Percentiles rank a stretch among this genome's conserved stretches.
These are phyloP conservation scores for Xestia rhomboidea DNA, from an alignment of 2,888 invertebrate species.

Conservation along the genomic window DNA sequence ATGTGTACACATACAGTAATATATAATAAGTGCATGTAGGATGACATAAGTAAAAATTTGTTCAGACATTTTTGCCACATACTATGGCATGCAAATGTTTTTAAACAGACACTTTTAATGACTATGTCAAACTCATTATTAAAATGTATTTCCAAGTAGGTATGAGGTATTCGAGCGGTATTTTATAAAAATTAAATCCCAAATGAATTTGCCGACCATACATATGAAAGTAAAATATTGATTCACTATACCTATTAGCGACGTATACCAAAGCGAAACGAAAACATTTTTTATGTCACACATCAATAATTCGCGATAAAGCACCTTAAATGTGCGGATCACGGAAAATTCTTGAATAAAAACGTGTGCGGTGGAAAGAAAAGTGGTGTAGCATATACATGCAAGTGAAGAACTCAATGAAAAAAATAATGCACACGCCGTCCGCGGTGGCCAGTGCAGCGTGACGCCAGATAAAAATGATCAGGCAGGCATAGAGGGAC, in stretches of 20 bases:
- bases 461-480: slow-evolving; percentile 89
- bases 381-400: slow-evolving; percentile 80
- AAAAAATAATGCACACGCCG: slow-evolving; percentile 83
- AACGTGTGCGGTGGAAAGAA: slow-evolving; percentile 78
- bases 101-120: background rate
- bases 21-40: too few relatives aligned
- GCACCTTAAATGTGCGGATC: slow-evolving; percentile 75
- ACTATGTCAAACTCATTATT: fast-evolving
- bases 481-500: slow-evolving; percentile 80
- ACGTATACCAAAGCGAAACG: slow-evolving; percentile 71
- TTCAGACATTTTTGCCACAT: too few relatives aligned
- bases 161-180: background rate
- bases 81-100: too few relatives aligned
- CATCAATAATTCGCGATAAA: slow-evolving; percentile 72
- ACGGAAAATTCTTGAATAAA: slow-evolving; percentile 79
- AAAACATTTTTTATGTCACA: slow-evolving; percentile 72
- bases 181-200: background rate
- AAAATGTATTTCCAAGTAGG: background rate
- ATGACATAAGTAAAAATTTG: too few relatives aligned
- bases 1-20: too few relatives aligned
- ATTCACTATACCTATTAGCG: slow-evolving; percentile 80
- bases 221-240: slow-evolving; percentile 88
- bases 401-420: slow-evolving; percentile 73
- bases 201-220: slow-evolving; percentile 71
- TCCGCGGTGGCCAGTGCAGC: slow-evolving; percentile 80